phyloP scores from a whole-genome alignment of 1,140 invertebrate genomes.

The Protaetia brevitarsis region DNA sequence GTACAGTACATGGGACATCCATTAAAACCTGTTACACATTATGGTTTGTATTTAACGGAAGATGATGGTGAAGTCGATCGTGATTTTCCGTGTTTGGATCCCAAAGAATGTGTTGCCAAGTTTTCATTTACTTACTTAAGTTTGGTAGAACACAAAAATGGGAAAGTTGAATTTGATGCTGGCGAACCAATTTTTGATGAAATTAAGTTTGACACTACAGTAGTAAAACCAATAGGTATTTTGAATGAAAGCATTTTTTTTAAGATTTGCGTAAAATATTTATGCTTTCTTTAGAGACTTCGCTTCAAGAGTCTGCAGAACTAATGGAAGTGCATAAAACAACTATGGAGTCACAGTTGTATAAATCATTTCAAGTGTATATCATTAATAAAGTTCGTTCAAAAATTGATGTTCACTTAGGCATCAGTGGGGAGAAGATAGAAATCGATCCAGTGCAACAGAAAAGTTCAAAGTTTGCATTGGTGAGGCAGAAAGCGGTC shows the following conservation, averaged over 20 bases:
- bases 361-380: conserved; percentile 78
- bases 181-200: background rate
- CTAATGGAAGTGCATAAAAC: conserved; percentile 68
- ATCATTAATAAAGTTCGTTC: conserved; percentile 76
- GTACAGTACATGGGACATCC: conserved; percentile 60
- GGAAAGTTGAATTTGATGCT: conserved; percentile 29
- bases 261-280: background rate
- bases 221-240: background rate
- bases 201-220: background rate
- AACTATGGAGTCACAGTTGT: conserved; percentile 77
- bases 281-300: background rate
- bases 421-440: conserved; percentile 85
- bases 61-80: conserved; percentile 95
- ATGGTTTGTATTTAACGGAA: conserved; percentile 89
- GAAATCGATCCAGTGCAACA: conserved; percentile 82
- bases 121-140: conserved; percentile 89
- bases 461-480: conserved; percentile 68
- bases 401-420: conserved; percentile 79
- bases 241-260: background rate
- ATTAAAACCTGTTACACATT: conserved; percentile 62
- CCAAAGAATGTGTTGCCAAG: conserved; percentile 82
- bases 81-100: conserved; percentile 89
- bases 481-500: conserved; percentile 65
- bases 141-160: conserved; percentile 64
- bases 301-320: conserved; percentile 32